phyloP scores from a whole-genome alignment of 2,888 invertebrate genomes.

The Cryptus viduatorius region DNA sequence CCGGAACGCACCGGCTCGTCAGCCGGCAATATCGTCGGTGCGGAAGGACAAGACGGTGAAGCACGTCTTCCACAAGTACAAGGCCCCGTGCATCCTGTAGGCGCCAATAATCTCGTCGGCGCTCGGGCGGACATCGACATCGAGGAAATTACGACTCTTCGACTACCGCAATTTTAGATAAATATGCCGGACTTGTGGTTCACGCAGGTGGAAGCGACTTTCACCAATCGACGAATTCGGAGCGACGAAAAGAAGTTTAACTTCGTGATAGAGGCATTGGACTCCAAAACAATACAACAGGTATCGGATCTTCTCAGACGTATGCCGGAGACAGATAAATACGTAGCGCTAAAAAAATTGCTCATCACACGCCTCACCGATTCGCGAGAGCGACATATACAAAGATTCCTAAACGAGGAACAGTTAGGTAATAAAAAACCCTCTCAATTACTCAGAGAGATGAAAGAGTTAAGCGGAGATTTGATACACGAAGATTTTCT shows the following conservation, averaged over 20 bases:
- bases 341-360: background rate
- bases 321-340: background rate
- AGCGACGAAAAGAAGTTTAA: background rate
- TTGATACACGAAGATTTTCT: slow-evolving; percentile 64
- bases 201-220: slow-evolving; percentile 32
- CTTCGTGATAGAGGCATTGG: background rate
- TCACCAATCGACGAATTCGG: background rate
- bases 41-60: no score
- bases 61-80: no score
- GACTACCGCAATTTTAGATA: slow-evolving; percentile 59
- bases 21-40: no score
- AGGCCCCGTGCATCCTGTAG: no score
- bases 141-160: background rate
- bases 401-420: background rate
- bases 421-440: slow-evolving; percentile 63
- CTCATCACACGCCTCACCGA: background rate
- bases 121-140: background rate
- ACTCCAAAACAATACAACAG: slow-evolving; percentile 10
- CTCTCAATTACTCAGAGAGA: slow-evolving; percentile 65
- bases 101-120: no score
- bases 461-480: slow-evolving; percentile 57
- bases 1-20: no score
- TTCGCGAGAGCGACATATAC: background rate
- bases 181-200: slow-evolving; percentile 59
- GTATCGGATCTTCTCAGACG: background rate